Conservation (phyloP, 2,888 invertebrate genomes). For the Omphaloscelis lunosa region DNA sequence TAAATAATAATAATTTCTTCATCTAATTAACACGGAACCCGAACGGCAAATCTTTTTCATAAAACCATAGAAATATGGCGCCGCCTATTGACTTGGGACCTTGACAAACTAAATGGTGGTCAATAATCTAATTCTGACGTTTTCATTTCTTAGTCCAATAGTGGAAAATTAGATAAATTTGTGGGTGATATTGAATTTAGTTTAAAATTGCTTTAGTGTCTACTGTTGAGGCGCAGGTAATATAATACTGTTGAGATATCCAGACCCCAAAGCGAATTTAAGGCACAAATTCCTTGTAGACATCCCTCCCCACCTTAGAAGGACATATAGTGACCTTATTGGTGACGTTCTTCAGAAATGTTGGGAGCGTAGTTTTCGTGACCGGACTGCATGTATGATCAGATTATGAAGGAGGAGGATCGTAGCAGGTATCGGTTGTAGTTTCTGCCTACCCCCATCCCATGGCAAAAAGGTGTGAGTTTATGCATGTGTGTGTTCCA, state of each 20-base stretch:
- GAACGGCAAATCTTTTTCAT: slow-evolving; percentile 28
- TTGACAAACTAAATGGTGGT: slow-evolving; percentile 34
- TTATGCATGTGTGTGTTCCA: too few species aligned
- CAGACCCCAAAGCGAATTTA: neutral
- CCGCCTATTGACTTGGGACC: slow-evolving; percentile 45
- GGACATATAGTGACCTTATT: too few species aligned
- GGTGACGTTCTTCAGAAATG: too few species aligned
- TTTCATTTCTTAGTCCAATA: slow-evolving; percentile 26
- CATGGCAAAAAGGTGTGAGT: too few species aligned
- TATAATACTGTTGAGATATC: too few species aligned
- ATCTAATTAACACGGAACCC: slow-evolving; percentile 44
- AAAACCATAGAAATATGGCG: slow-evolving; percentile 49
- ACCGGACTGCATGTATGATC: too few species aligned
- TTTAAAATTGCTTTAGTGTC: neutral
- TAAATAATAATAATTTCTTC: slow-evolving; percentile 35
- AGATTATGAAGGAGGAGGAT: too few species aligned
- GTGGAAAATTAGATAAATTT: neutral
- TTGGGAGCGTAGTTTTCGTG: too few species aligned
- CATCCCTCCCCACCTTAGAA: too few species aligned
- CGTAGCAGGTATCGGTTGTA: too few species aligned
- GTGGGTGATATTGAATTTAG: slow-evolving; percentile 14
- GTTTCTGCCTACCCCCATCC: too few species aligned
- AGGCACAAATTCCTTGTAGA: neutral
- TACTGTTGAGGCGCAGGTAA: too few species aligned
- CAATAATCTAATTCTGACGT: slow-evolving; percentile 43